Evolutionary conservation across 2,797 vertebrate species (phyloP).

Genomic region (Sebastes hubbsi): DNA sequence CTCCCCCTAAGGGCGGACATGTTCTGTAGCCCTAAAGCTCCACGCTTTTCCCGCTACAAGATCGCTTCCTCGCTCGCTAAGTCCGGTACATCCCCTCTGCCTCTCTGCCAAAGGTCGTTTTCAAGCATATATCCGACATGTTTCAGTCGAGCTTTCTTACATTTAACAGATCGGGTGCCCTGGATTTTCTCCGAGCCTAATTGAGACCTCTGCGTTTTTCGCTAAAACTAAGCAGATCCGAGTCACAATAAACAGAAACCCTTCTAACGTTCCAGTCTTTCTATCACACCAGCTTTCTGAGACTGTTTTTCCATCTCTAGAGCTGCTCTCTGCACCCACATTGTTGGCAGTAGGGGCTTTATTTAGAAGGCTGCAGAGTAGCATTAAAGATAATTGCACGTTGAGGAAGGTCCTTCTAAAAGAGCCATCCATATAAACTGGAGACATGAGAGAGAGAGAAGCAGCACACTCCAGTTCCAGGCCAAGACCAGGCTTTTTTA

Average conservation of each 20-base stretch:
- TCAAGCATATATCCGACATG: background rate
- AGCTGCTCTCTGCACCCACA: slow-evolving; percentile 79
- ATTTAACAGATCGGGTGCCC: slow-evolving; percentile 33
- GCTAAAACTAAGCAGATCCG: slow-evolving; percentile 48
- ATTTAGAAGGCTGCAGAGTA: slow-evolving; percentile 86
- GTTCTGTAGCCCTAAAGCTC: slow-evolving; percentile 51
- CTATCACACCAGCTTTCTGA: slow-evolving; percentile 59
- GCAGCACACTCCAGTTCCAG: slow-evolving; percentile 55
- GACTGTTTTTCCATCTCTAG: slow-evolving; percentile 77
- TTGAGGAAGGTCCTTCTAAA: slow-evolving; percentile 82
- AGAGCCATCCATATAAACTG: slow-evolving; percentile 77
- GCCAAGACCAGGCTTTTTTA: slow-evolving; percentile 70
- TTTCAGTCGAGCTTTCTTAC: slow-evolving; percentile 37
- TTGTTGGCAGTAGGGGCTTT: slow-evolving; percentile 80
- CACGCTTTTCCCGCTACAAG: slow-evolving; percentile 20
- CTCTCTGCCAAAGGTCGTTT: slow-evolving; percentile 8
- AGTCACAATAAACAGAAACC: slow-evolving; percentile 56
- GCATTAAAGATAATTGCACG: slow-evolving; percentile 89
- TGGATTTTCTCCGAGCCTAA: slow-evolving; percentile 25
- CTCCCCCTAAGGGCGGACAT: slow-evolving; percentile 54
- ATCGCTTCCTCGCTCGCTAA: slow-evolving; percentile 7
- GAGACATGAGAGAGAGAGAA: slow-evolving; percentile 65
- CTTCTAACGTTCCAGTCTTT: slow-evolving; percentile 53
- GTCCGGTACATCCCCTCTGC: background rate
- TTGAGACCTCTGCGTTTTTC: slow-evolving; percentile 42